phyloP scores from a whole-genome alignment of 1,140 invertebrate genomes.

The Drosophila hydei region DNA sequence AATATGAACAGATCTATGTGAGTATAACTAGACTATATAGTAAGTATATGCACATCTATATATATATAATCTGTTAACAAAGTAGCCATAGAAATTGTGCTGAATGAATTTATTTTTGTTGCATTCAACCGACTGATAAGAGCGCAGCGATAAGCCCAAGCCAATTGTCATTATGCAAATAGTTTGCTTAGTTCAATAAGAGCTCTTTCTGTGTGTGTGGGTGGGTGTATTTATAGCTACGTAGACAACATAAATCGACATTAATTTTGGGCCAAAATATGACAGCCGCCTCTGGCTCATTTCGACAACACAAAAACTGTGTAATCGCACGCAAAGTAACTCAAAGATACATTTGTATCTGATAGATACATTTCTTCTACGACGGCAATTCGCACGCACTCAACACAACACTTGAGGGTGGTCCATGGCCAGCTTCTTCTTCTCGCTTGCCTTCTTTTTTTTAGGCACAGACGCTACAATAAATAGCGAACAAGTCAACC shows the following conservation, averaged over 20 bases:
- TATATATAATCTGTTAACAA: not conserved
- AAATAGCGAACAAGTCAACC: conserved; percentile 44
- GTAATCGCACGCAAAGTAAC: conserved; percentile 37
- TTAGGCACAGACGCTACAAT: conserved; percentile 15
- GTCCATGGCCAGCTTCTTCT: conserved; percentile 36
- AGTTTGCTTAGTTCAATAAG: conserved; percentile 43
- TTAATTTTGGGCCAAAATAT: conserved; percentile 70
- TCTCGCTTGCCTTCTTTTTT: not conserved
- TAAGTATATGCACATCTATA: conserved; percentile 15
- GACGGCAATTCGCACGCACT: conserved; percentile 51
- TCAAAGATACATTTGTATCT: conserved; percentile 43
- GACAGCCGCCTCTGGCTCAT: conserved; percentile 50
- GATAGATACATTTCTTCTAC: conserved; percentile 31
- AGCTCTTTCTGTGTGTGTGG: conserved; percentile 26
- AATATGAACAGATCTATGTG: conserved; percentile 90
- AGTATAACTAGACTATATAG: conserved; percentile 84
- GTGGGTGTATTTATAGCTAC: conserved; percentile 56
- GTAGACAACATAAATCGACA: conserved; percentile 42
- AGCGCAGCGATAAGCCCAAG: conserved; percentile 39
- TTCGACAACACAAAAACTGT: conserved; percentile 51
- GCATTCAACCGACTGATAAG: conserved; percentile 39
- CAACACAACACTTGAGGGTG: conserved; percentile 61
- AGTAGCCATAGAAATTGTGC: conserved; percentile 11
- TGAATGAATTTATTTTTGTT: conserved; percentile 52
- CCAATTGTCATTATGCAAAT: conserved; percentile 43